phyloP scores from a whole-genome alignment of 2,888 invertebrate species.

The Lepas anatifera region DNA sequence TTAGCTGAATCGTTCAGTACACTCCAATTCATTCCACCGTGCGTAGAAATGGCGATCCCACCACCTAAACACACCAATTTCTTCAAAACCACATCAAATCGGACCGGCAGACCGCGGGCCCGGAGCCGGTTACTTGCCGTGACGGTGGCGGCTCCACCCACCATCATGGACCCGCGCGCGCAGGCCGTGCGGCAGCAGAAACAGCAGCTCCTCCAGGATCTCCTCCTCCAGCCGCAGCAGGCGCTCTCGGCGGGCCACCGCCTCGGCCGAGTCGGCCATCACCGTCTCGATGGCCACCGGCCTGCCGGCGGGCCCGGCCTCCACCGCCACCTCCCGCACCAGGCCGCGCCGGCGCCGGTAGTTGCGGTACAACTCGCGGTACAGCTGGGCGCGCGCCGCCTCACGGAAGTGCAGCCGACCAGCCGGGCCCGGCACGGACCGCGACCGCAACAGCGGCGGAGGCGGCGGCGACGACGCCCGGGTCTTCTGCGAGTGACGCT shows the following conservation, averaged over 20 bases:
- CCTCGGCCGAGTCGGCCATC: background rate
- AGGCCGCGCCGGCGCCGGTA: conserved; percentile 3
- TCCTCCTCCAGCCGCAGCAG: conserved; percentile 12
- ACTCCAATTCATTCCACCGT: background rate
- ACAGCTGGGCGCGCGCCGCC: background rate
- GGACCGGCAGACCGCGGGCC: too few species aligned
- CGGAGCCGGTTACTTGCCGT: too few species aligned
- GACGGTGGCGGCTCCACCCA: background rate
- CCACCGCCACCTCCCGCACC: background rate
- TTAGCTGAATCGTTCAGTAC: too few species aligned
- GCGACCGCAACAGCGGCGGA: background rate
- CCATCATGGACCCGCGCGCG: background rate
- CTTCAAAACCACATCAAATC: too few species aligned
- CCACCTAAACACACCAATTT: background rate
- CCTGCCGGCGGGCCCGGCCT: background rate
- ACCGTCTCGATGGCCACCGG: background rate
- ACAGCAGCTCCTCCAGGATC: conserved; percentile 10
- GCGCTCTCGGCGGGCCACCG: background rate
- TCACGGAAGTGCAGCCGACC: background rate
- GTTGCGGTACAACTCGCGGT: conserved; percentile 8
- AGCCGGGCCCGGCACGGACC: background rate
- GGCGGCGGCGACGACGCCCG: too few species aligned
- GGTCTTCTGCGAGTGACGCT: too few species aligned
- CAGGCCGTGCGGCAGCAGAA: background rate
- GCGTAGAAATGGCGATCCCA: background rate